These are phyloP conservation scores for Tragelaphus scriptus DNA, from an alignment of 2,113 vertebrate genomes.

Conservation along the genomic window DNA sequence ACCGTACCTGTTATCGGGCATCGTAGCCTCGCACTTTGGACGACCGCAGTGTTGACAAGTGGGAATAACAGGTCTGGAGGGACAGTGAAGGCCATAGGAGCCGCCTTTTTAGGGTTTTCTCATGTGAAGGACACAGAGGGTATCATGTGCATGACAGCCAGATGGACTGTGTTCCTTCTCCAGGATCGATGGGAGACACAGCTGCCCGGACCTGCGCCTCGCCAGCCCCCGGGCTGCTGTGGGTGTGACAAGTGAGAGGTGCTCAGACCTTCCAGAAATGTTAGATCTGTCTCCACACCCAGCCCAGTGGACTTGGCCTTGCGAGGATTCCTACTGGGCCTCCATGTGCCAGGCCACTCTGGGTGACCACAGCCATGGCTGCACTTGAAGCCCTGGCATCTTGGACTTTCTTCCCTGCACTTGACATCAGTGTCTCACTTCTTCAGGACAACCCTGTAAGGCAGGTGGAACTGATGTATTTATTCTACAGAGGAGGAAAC, in stretches of 20 bases:
- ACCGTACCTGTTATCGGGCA: too few relatives aligned
- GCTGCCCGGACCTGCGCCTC: accelerated
- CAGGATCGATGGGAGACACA: neutral
- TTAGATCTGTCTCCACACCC: neutral
- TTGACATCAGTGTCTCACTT: neutral
- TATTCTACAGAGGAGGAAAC: neutral
- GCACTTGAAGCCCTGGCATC: neutral
- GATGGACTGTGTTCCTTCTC: neutral
- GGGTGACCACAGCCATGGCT: accelerated
- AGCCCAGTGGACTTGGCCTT: neutral
- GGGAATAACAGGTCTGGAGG: neutral
- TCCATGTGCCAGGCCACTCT: accelerated
- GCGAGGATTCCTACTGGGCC: neutral
- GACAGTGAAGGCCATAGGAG: neutral
- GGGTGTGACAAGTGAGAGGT: neutral
- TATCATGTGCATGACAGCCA: neutral
- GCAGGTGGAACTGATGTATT: neutral
- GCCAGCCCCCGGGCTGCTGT: too few relatives aligned
- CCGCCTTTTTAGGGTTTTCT: neutral
- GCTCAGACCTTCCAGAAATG: neutral
- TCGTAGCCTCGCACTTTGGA: too few relatives aligned
- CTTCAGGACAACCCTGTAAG: neutral
- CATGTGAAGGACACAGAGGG: neutral
- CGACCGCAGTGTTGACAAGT: neutral
- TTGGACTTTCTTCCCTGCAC: neutral